phyloP scores from a whole-genome alignment of 2,888 invertebrate genomes.

The Neria commutata region DNA sequence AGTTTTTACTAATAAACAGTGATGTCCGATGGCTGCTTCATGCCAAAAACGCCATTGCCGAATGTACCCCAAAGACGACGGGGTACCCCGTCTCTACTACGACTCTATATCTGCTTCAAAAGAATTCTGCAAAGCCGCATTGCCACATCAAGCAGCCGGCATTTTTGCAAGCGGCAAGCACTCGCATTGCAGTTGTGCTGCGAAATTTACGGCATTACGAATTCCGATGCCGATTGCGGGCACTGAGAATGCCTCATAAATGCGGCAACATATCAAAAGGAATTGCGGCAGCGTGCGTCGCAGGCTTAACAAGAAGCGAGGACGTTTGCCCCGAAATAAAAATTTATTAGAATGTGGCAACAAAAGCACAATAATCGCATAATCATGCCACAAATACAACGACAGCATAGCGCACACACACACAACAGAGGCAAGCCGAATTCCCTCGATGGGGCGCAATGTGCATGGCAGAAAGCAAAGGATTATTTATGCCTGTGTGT shows the following conservation, averaged over 20 bases:
- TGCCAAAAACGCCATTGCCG: too few relatives aligned
- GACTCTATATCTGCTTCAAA: too few relatives aligned
- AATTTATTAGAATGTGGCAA: conserved; percentile 15
- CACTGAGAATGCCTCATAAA: background rate
- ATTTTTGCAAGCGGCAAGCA: background rate
- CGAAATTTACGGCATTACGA: background rate
- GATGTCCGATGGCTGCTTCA: too few relatives aligned
- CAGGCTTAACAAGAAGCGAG: conserved; percentile 1
- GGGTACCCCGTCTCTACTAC: too few relatives aligned
- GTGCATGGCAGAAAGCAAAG: background rate
- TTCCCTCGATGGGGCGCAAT: too few relatives aligned
- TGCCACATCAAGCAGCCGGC: too few relatives aligned
- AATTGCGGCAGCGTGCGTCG: background rate
- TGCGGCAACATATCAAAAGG: background rate
- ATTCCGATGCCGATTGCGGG: background rate
- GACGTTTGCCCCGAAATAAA: conserved; percentile 9
- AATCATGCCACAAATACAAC: background rate
- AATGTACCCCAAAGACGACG: too few relatives aligned
- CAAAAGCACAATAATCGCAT: conserved; percentile 17
- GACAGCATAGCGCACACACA: background rate
- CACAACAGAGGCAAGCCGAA: background rate
- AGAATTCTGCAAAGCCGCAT: too few relatives aligned
- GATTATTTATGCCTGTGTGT: background rate
- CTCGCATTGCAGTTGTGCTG: background rate
- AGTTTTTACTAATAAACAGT: too few relatives aligned